Evolutionary conservation across 2,797 vertebrate genomes (phyloP).

Genomic region (Girardinus metallicus): DNA sequence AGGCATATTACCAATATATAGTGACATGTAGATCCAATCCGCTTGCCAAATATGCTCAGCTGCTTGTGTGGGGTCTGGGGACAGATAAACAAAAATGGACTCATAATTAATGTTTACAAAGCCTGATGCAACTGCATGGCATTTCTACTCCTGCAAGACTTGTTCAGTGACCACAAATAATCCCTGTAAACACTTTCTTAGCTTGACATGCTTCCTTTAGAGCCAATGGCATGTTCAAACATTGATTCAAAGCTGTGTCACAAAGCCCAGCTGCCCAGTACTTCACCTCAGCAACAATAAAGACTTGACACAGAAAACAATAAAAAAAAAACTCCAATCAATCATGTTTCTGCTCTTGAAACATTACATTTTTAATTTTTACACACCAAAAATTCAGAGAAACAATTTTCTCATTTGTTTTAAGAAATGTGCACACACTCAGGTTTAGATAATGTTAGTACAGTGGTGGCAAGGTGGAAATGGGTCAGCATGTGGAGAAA

Average conservation of each 20-base stretch:
- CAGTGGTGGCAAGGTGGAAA: slow-evolving; percentile 63
- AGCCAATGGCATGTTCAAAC: slow-evolving; percentile 56
- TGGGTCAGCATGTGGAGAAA: slow-evolving; percentile 78
- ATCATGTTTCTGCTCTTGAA: slow-evolving; percentile 31
- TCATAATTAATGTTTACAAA: slow-evolving; percentile 87
- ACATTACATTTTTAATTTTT: slow-evolving; percentile 34
- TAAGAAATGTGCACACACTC: slow-evolving; percentile 39
- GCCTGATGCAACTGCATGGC: slow-evolving; percentile 84
- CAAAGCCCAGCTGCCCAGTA: slow-evolving; percentile 17
- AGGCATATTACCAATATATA: slow-evolving; percentile 78
- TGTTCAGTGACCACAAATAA: slow-evolving; percentile 73
- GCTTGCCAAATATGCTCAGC: slow-evolving; percentile 88
- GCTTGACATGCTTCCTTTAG: slow-evolving; percentile 48
- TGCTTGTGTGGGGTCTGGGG: slow-evolving; percentile 80
- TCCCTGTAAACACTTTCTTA: slow-evolving; percentile 69
- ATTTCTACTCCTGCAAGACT: slow-evolving; percentile 76
- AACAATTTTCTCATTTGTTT: slow-evolving; percentile 31
- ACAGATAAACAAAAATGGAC: slow-evolving; percentile 83
- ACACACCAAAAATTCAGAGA: slow-evolving; percentile 27
- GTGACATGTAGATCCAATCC: slow-evolving; percentile 83
- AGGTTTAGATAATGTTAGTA: slow-evolving; percentile 67
- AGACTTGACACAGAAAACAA: slow-evolving; percentile 22
- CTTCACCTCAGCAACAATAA: slow-evolving; percentile 19
- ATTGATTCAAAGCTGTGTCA: slow-evolving; percentile 39
- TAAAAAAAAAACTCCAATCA: slow-evolving; percentile 13